Base-by-base conservation (phyloP, 1,140 invertebrate genomes). In the Muscidifurax raptorellus region DNA sequence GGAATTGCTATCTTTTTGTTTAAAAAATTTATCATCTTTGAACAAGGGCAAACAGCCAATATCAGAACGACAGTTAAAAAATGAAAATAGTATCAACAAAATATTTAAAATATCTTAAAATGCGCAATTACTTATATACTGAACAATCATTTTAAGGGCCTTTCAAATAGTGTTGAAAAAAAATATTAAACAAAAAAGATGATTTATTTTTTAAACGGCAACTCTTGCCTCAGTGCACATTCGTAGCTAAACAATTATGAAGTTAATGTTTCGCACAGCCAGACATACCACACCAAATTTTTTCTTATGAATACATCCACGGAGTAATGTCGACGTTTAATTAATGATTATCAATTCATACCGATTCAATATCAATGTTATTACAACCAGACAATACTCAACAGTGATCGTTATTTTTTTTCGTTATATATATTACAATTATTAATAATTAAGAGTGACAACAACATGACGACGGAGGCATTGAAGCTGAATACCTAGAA, bases 361-460 rank as follows among this genome's bases (percentile, higher is more conserved):
- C 92, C 90, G 91, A 92, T 93, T 92, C 90, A 92, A 92, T 93
- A 92, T 93, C 90, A 93, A 92, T 93, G 92, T 92, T 86, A 92
- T 92, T 93, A 93, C 92, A 93, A 92, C 93, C 92, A 93, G 92
- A 93, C 92, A 93, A 93, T 93, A 93, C 92, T 93, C 90, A 93
- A 93, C 92, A 93, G 90, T 93, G 91, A 93, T 93, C 91, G 91
- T 92, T 93, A 91, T 92, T 93, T 93, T 93, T 93, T 92, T 93
- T 93, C 91, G 92, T 92, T 93, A 81, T 85, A 85, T 86, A 93
- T 92, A 92, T 93, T 93, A 93, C 92, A 93, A 86, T 90, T 90
- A 90, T 90, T 90, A 90, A 91, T 92, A 92, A 92, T 93, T 93
- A 92, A 93, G 92, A 93, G 90, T 93, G 92, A 93, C 92, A 93